phyloP scores from a whole-genome alignment of 2,113 vertebrate genomes.

The Trochalopteron elliotii region DNA sequence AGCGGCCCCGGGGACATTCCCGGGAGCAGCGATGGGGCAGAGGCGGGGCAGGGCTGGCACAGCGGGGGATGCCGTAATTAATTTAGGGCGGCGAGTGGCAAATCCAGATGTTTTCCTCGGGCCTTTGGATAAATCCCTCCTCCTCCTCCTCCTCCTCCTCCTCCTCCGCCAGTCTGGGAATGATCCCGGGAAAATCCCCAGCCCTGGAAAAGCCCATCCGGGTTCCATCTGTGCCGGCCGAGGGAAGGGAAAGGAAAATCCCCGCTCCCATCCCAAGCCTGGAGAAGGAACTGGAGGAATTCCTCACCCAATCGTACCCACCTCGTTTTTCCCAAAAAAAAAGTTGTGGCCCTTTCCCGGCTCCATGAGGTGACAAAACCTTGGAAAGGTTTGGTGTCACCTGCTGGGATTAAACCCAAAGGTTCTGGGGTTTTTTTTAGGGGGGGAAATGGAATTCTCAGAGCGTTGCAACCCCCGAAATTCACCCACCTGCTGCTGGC shows the following conservation, averaged over 20 bases:
- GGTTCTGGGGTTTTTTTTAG: neutral
- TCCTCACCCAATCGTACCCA: neutral
- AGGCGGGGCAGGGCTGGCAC: too few species aligned
- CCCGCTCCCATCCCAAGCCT: neutral
- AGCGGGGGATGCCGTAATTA: too few species aligned
- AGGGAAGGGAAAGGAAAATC: slow-evolving; percentile 43
- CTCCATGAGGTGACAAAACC: neutral
- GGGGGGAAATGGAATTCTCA: rapidly evolving
- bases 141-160: neutral
- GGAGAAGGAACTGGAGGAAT: neutral
- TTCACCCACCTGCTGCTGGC: rapidly evolving
- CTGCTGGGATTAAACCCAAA: neutral
- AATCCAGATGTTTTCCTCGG: neutral
- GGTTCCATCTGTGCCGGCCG: neutral
- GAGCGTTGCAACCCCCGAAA: rapidly evolving
- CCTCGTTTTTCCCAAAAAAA: neutral
- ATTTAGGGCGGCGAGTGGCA: neutral
- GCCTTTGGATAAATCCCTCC: neutral
- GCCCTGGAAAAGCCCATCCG: neutral
- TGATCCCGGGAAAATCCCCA: rapidly evolving
- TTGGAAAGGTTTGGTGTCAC: neutral
- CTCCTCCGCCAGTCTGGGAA: rapidly evolving
- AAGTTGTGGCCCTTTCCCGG: neutral
- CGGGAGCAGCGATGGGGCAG: too few species aligned
- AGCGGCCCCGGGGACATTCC: too few species aligned